phyloP scores from a whole-genome alignment of 2,797 vertebrate genomes.

The Malacoraja senta region DNA sequence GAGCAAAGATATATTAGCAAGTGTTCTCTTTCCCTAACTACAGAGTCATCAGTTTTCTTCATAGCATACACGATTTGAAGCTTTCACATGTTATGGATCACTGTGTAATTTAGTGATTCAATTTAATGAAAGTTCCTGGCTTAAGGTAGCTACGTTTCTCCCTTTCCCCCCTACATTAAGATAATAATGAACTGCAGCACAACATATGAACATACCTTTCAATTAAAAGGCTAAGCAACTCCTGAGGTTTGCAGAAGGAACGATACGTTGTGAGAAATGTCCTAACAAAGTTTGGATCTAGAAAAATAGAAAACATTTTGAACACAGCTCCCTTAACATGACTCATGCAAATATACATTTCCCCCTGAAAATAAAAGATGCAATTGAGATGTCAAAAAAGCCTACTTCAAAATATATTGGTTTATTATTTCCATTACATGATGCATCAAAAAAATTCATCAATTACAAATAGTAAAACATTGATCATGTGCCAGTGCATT shows the following conservation, averaged over 20 bases:
- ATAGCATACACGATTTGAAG: background rate
- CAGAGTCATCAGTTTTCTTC: background rate
- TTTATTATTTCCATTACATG: background rate
- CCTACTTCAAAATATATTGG: background rate
- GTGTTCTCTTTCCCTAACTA: background rate
- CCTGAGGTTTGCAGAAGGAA: slow-evolving; percentile 93
- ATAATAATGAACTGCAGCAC: background rate
- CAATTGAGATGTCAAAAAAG: background rate
- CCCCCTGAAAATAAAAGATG: background rate
- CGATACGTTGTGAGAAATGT: slow-evolving; percentile 95
- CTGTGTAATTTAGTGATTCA: background rate
- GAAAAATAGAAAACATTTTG: slow-evolving; percentile 40
- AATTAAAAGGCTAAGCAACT: slow-evolving; percentile 86
- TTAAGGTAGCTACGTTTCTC: background rate
- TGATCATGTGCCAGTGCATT: background rate
- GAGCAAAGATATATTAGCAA: background rate
- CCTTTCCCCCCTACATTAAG: background rate
- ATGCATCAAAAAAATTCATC: slow-evolving; percentile 5
- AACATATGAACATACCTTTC: slow-evolving; percentile 71
- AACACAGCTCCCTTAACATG: background rate
- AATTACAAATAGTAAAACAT: background rate
- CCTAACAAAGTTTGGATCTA: slow-evolving; percentile 96
- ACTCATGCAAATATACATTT: background rate
- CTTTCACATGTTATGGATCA: background rate
- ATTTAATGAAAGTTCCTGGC: background rate